Conservation (phyloP, 2,797 vertebrate species). For the Vespertilio murinus region DNA sequence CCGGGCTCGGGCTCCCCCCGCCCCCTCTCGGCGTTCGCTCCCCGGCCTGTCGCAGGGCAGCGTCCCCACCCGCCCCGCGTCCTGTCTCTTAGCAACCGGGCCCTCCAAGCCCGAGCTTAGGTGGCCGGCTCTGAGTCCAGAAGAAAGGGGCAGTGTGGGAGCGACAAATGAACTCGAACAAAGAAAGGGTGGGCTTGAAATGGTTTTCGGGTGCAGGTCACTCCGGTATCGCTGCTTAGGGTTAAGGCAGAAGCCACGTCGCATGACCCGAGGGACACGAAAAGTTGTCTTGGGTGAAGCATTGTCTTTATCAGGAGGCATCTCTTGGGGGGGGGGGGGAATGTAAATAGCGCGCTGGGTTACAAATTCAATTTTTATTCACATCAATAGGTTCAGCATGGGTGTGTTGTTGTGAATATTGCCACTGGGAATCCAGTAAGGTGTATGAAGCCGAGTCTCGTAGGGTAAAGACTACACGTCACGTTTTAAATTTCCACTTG, state of each 20-base stretch:
- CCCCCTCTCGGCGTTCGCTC: background rate
- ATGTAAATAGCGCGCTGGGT: constrained; percentile 14
- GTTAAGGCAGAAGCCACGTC: background rate
- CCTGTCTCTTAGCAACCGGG: constrained; percentile 86
- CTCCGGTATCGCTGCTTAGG: background rate
- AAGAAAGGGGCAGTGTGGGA: background rate
- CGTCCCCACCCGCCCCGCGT: constrained; percentile 82
- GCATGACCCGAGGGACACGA: background rate
- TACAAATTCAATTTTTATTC: constrained; percentile 6
- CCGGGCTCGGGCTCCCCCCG: background rate
- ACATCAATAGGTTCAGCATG: background rate
- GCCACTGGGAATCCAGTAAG: background rate
- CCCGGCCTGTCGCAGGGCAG: constrained; percentile 91
- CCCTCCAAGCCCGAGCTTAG: background rate
- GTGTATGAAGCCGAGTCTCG: background rate
- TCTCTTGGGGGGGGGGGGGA: background rate
- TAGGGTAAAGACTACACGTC: background rate
- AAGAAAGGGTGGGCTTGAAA: background rate
- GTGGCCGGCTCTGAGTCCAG: background rate
- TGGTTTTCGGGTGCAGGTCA: background rate
- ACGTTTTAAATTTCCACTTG: background rate
- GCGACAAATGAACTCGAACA: background rate
- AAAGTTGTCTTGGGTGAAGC: background rate
- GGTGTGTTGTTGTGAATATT: background rate
- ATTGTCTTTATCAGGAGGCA: background rate